Percentiles rank a stretch among this genome's conserved stretches.
Evolutionary conservation across 2,888 invertebrate species (phyloP).

Genomic region (Agriopis aurantiaria): DNA sequence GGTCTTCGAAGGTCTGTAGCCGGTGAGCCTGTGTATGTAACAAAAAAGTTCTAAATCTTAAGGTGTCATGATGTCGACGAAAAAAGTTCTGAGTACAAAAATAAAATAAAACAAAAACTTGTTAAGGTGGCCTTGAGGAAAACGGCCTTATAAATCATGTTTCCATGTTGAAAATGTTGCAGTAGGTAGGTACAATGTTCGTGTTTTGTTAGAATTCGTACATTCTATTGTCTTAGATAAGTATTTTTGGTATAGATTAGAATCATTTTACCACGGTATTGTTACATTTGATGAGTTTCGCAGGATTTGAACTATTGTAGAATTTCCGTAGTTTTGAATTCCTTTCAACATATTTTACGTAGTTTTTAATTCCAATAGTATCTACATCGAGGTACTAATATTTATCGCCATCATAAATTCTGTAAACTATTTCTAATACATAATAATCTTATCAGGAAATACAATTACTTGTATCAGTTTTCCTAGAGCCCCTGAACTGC

Average conservation of each 20-base stretch:
- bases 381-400: no score
- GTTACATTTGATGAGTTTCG: constrained; percentile 35
- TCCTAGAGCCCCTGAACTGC: background rate
- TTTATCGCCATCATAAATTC: no score
- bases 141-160: constrained; percentile 38
- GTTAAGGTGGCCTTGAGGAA: constrained; percentile 40
- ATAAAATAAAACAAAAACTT: constrained; percentile 2
- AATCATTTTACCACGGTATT: constrained; percentile 46
- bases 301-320: constrained; percentile 3
- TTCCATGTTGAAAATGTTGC: constrained; percentile 34
- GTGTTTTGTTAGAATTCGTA: constrained; percentile 38
- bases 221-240: constrained; percentile 41
- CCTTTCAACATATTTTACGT: background rate
- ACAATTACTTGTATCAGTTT: background rate
- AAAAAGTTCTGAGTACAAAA: background rate
- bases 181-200: constrained; percentile 27
- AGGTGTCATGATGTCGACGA: background rate
- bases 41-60: background rate
- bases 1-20: no score
- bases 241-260: constrained; percentile 42
- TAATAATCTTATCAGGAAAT: background rate
- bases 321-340: constrained; percentile 8
- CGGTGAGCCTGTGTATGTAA: background rate
- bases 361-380: no score
- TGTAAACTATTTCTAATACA: no score